Conservation (phyloP, 1,140 invertebrate genomes). For the Bombus waltoni region DNA sequence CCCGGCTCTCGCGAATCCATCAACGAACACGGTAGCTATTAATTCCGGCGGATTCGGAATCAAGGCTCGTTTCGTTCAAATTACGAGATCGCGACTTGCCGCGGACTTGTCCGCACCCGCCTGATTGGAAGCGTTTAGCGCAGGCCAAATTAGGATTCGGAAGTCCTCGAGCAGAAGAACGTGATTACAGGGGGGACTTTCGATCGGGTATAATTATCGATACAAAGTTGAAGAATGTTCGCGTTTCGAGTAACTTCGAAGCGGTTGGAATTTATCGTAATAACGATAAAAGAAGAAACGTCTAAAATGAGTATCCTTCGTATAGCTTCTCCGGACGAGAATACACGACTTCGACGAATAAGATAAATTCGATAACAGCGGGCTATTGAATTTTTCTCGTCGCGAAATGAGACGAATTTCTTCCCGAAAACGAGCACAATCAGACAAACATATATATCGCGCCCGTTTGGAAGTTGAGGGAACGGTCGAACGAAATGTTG, state of each 20-base stretch:
- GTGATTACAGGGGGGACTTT: not conserved
- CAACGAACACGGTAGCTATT: slow-evolving; percentile 44
- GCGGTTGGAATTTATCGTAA: not conserved
- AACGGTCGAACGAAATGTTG: not conserved
- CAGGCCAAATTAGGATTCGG: not conserved
- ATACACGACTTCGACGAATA: rapidly evolving
- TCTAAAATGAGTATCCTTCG: not conserved
- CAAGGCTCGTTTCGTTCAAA: slow-evolving; percentile 16
- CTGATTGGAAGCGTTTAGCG: not conserved
- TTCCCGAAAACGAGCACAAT: not conserved
- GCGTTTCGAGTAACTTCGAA: not conserved
- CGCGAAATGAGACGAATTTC: not conserved
- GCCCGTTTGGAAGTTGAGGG: not conserved
- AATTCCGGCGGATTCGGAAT: slow-evolving; percentile 12
- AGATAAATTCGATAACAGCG: too few species aligned
- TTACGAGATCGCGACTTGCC: slow-evolving; percentile 21
- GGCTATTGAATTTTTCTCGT: too few species aligned
- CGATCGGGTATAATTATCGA: not conserved
- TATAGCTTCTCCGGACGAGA: not conserved
- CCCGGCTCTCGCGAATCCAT: not conserved
- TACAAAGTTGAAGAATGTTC: not conserved
- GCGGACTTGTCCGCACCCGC: not conserved
- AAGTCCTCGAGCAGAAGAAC: not conserved
- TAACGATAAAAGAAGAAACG: not conserved
- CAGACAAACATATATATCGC: rapidly evolving